Evolutionary conservation across 2,113 vertebrate genomes (phyloP).

Genomic region (Acrocephalus arundinaceus): DNA sequence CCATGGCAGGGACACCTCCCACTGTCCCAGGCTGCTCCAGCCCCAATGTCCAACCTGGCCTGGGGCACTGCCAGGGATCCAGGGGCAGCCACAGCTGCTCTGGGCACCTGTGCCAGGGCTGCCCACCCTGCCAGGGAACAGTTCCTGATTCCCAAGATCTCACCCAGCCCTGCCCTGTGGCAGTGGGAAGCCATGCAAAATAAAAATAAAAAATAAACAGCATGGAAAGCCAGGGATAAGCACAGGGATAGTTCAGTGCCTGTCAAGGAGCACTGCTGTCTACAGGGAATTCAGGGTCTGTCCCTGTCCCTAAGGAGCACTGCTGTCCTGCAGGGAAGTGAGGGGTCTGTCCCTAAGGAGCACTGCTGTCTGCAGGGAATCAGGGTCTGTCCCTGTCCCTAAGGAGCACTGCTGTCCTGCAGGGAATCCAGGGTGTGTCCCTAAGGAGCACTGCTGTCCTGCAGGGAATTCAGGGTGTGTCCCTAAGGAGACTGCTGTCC

Average conservation of each 20-base stretch:
- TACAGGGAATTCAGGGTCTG: neutral
- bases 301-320: neutral
- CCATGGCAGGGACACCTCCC: neutral
- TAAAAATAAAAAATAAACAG: neutral
- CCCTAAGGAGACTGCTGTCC: fast-evolving
- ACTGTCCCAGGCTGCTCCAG: neutral
- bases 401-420: too few species aligned
- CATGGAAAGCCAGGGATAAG: fast-evolving
- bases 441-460: too few species aligned
- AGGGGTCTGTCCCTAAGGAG: neutral
- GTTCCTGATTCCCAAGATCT: neutral
- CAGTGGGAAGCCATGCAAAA: neutral
- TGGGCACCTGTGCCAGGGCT: neutral
- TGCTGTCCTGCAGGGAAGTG: neutral
- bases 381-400: too few species aligned
- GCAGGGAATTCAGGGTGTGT: too few species aligned
- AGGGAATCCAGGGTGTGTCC: too few species aligned
- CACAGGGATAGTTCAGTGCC: neutral
- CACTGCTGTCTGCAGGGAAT: neutral
- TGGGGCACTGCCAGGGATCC: neutral
- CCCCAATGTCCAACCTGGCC: neutral
- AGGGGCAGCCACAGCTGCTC: neutral
- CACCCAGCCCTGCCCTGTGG: fast-evolving
- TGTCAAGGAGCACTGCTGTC: neutral
- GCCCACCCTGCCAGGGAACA: neutral